Conservation (phyloP, 2,888 invertebrate species). For the Hylaea fasciaria region DNA sequence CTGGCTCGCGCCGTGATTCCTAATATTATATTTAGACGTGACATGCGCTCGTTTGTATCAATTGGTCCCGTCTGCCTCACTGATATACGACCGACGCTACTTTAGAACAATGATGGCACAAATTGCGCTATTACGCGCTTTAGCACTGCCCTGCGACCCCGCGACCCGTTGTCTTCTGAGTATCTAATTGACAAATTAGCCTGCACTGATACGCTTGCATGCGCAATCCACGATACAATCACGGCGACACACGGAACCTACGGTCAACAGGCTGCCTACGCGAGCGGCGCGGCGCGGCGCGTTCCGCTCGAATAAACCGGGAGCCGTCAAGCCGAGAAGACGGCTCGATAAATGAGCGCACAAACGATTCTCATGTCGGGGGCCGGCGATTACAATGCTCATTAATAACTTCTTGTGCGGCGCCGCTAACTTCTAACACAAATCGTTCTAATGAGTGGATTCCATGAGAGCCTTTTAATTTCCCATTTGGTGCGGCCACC, state of each 20-base stretch:
- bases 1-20: constrained; percentile 85
- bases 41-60: constrained; percentile 85
- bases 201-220: constrained; percentile 71
- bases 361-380: constrained; percentile 69
- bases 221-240: constrained; percentile 61
- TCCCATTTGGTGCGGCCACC: constrained; percentile 80
- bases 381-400: constrained; percentile 72
- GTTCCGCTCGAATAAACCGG: constrained; percentile 52
- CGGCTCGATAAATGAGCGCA: constrained; percentile 64
- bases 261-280: constrained; percentile 48
- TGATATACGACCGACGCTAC: constrained; percentile 83
- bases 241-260: constrained; percentile 48
- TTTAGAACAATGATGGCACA: constrained; percentile 84
- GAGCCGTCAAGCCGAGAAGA: constrained; percentile 56
- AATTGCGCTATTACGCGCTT: constrained; percentile 81
- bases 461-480: constrained; percentile 84
- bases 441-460: constrained; percentile 81
- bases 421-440: constrained; percentile 72
- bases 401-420: constrained; percentile 78
- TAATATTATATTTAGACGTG: constrained; percentile 86
- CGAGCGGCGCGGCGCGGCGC: constrained; percentile 40
- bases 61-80: constrained; percentile 81
- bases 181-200: constrained; percentile 70
- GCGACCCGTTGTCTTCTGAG: constrained; percentile 56
- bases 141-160: constrained; percentile 70